phyloP scores from a whole-genome alignment of 2,797 vertebrate genomes.

The Chaunax sp. region DNA sequence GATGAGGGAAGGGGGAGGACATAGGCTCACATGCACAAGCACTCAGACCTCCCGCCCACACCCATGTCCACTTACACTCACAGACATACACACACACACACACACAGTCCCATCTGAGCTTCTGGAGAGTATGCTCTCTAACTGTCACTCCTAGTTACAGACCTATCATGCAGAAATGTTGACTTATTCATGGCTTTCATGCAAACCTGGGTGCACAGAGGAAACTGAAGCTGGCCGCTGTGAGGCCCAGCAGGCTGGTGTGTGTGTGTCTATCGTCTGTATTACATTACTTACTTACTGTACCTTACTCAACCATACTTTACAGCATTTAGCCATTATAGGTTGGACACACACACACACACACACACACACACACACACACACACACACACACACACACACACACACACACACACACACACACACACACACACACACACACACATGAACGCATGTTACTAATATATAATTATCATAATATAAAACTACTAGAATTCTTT shows the following conservation, averaged over 20 bases:
- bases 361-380: background rate
- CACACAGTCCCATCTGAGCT: conserved; percentile 66
- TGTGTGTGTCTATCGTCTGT: conserved; percentile 22
- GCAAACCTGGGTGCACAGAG: conserved; percentile 70
- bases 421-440: background rate
- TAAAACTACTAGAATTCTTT: too few species aligned
- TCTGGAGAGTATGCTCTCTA: conserved; percentile 72
- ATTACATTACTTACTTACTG: conserved; percentile 42
- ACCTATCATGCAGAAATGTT: conserved; percentile 80
- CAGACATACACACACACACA: background rate
- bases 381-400: conserved; percentile 7
- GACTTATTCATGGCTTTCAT: conserved; percentile 83
- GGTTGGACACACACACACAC: conserved; percentile 24
- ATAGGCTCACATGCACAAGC: conserved; percentile 42
- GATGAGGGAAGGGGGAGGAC: conserved; percentile 38
- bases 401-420: too few species aligned
- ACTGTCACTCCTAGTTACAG: conserved; percentile 81
- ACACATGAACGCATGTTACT: background rate
- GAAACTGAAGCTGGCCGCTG: conserved; percentile 69
- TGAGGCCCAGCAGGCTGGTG: conserved; percentile 30
- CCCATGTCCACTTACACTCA: background rate
- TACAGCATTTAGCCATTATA: conserved; percentile 69
- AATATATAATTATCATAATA: too few species aligned
- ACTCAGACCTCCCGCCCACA: conserved; percentile 26
- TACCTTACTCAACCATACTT: conserved; percentile 53